These are phyloP conservation scores for Caranx melampygus DNA, from an alignment of 2,113 vertebrate genomes.

Conservation along the genomic window DNA sequence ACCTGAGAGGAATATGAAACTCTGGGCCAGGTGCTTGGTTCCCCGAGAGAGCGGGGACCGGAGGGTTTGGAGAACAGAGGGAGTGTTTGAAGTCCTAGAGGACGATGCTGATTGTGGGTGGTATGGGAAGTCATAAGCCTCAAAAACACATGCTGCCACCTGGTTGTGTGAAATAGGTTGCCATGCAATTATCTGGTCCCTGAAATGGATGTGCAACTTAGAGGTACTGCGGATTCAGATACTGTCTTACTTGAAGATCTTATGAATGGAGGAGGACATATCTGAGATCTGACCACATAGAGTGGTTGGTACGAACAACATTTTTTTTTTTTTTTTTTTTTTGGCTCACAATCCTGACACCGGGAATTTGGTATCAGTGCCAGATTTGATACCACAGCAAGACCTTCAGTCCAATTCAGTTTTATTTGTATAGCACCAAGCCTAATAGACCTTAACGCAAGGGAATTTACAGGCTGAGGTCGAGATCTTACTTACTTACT, in stretches of 20 bases:
- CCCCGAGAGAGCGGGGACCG: constrained; percentile 63
- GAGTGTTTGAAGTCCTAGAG: constrained; percentile 76
- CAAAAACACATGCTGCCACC: constrained; percentile 74
- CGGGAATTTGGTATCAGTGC: too few species aligned
- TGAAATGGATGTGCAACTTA: constrained; percentile 42
- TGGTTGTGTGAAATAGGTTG: constrained; percentile 71
- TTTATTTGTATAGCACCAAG: too few species aligned
- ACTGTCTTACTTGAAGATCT: constrained; percentile 46
- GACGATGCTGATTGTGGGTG: constrained; percentile 76
- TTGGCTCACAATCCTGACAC: background rate
- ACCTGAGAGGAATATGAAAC: constrained; percentile 81
- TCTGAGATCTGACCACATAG: background rate
- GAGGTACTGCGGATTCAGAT: constrained; percentile 43
- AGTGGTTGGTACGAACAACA: background rate
- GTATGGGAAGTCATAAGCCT: constrained; percentile 66
- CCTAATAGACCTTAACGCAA: too few species aligned
- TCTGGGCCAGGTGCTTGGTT: constrained; percentile 74
- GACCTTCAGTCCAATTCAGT: too few species aligned
- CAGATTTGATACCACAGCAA: too few species aligned
- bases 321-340: background rate
- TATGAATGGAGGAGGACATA: constrained; percentile 9
- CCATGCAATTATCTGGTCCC: constrained; percentile 60
- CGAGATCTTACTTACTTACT: too few species aligned
- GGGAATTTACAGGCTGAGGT: too few species aligned
- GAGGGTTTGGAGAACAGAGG: constrained; percentile 69